A percentile compares a stretch with the other conserved stretches of the same genome.
These are phyloP conservation scores for Malachius bipustulatus DNA, from an alignment of 2,888 invertebrate genomes.

Conservation along the genomic window DNA sequence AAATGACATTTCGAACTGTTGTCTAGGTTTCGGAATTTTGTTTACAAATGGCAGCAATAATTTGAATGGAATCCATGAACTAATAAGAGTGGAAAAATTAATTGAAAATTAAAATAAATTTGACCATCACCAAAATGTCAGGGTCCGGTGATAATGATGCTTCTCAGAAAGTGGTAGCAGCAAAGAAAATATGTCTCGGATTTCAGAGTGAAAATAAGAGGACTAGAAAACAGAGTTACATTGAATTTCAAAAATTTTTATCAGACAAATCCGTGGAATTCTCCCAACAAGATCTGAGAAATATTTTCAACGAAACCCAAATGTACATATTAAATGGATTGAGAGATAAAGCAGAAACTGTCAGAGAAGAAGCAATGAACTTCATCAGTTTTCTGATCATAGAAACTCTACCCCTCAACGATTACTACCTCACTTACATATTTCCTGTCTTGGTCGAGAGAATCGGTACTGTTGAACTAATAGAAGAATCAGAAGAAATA, in stretches of 20 bases:
- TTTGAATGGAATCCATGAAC: too few relatives aligned
- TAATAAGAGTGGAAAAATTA: too few relatives aligned
- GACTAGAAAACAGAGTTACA: slow-evolving; percentile 43
- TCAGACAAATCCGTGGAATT: slow-evolving; percentile 35
- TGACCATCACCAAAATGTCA: not conserved
- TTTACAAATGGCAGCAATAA: not conserved
- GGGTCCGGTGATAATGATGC: not conserved
- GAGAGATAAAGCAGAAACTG: slow-evolving; percentile 50
- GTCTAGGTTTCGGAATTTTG: too few relatives aligned
- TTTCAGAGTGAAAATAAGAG: slow-evolving; percentile 51
- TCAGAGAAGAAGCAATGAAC: slow-evolving; percentile 46
- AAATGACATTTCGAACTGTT: too few relatives aligned
- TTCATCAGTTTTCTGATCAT: slow-evolving; percentile 45
- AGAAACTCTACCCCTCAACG: slow-evolving; percentile 47
- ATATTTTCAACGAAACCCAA: slow-evolving; percentile 36
- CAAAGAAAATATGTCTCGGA: slow-evolving; percentile 27
- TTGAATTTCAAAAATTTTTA: slow-evolving; percentile 42
- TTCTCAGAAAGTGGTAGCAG: slow-evolving; percentile 13
- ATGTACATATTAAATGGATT: slow-evolving; percentile 38
- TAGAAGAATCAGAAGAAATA: slow-evolving; percentile 70
- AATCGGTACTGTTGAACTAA: slow-evolving; percentile 62
- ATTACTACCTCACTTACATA: slow-evolving; percentile 62
- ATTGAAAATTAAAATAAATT: not conserved
- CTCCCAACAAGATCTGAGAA: slow-evolving; percentile 33
- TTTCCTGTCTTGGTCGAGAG: slow-evolving; percentile 65